Conservation (phyloP, 2,113 vertebrate genomes). For the Bubalus kerabau region DNA sequence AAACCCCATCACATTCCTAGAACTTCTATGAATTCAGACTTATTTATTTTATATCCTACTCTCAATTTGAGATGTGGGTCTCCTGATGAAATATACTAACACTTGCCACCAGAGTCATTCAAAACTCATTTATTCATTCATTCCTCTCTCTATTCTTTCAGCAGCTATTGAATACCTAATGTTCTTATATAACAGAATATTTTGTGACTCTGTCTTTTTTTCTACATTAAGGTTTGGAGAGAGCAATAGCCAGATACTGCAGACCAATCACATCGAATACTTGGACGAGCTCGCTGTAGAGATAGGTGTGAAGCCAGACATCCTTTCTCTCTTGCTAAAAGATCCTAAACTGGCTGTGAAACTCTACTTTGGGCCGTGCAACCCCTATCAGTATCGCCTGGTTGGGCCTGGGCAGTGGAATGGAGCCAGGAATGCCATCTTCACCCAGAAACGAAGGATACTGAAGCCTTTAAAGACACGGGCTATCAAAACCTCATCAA, state of each 20-base stretch:
- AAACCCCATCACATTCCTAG: background rate
- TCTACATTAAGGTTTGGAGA: slow-evolving; percentile 81
- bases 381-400: slow-evolving; percentile 84
- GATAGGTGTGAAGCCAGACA: slow-evolving; percentile 78
- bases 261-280: slow-evolving; percentile 82
- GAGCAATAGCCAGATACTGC: slow-evolving; percentile 83
- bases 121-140: background rate
- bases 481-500: slow-evolving; percentile 50
- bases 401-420: slow-evolving; percentile 83
- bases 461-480: slow-evolving; percentile 81
- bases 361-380: slow-evolving; percentile 82
- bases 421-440: slow-evolving; percentile 80
- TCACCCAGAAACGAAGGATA: slow-evolving; percentile 82
- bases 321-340: slow-evolving; percentile 78
- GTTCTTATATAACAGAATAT: background rate
- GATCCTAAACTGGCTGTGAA: slow-evolving; percentile 80
- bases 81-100: background rate
- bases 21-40: background rate
- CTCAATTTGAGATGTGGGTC: background rate
- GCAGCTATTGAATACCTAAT: background rate
- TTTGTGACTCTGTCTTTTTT: background rate
- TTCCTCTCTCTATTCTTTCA: background rate
- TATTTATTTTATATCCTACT: background rate
- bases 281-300: slow-evolving; percentile 82
- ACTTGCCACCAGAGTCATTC: background rate